Evolutionary conservation across 2,113 vertebrate species (phyloP).

Genomic region (Dasyornis broadbenti): DNA sequence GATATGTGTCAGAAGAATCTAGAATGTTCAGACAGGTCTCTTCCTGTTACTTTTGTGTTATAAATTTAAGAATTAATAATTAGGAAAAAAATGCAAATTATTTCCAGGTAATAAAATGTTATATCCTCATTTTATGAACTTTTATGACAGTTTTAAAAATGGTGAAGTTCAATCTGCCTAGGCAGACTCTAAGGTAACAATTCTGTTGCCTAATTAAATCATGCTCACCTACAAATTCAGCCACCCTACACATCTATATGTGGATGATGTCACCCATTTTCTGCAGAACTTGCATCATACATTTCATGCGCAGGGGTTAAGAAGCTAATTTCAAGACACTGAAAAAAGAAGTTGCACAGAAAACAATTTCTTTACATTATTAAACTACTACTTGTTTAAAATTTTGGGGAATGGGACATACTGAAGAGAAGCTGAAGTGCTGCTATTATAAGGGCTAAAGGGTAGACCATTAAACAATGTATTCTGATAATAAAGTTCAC

Average conservation of each 20-base stretch:
- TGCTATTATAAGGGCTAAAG: not conserved
- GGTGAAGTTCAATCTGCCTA: not conserved
- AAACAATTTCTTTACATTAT: not conserved
- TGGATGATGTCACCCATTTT: not conserved
- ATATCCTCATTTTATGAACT: not conserved
- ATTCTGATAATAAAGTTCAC: not conserved
- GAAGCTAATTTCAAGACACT: not conserved
- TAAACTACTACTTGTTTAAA: not conserved
- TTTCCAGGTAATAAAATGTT: not conserved
- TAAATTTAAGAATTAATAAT: not conserved
- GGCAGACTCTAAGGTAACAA: not conserved
- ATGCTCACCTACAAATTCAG: not conserved
- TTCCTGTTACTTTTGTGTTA: not conserved
- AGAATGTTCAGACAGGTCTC: not conserved
- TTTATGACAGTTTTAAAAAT: not conserved
- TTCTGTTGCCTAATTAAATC: not conserved
- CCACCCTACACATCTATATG: not conserved
- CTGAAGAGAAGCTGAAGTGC: not conserved
- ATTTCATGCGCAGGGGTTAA: not conserved
- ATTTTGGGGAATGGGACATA: not conserved
- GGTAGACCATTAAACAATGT: not conserved
- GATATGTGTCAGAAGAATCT: not conserved
- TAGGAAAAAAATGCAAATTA: constrained; percentile 4
- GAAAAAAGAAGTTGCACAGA: not conserved
- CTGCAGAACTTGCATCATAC: not conserved